Evolutionary conservation across 2,113 vertebrate genomes (phyloP).

Genomic region (Aramus guarauna): DNA sequence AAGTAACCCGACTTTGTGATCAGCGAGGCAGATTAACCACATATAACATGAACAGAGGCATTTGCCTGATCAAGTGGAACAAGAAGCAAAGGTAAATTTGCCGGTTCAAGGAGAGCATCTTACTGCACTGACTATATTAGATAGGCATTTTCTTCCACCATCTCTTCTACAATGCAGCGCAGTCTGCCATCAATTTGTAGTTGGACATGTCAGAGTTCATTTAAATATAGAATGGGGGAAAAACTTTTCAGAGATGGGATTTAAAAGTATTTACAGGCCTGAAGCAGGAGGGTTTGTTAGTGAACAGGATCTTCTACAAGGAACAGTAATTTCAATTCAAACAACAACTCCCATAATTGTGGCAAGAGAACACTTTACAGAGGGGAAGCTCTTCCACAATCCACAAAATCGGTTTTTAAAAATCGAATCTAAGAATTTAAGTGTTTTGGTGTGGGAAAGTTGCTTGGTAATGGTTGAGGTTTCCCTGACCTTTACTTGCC

Average conservation of each 20-base stretch:
- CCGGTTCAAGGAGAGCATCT: background rate
- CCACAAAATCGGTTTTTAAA: background rate
- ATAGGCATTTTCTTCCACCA: background rate
- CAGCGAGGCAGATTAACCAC: background rate
- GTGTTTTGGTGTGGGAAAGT: background rate
- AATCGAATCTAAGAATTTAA: background rate
- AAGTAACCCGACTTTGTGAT: background rate
- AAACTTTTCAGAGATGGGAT: background rate
- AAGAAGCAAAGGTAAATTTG: background rate
- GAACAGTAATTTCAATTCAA: background rate
- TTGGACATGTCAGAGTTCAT: conserved; percentile 12
- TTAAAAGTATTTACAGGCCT: background rate
- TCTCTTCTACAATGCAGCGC: background rate
- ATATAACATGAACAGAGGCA: background rate
- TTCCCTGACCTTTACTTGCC: background rate
- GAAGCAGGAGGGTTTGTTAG: background rate
- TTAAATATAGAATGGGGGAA: background rate
- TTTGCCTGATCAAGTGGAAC: background rate
- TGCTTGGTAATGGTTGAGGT: background rate
- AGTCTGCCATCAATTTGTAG: background rate
- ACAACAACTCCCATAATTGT: background rate
- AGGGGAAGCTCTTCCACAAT: background rate
- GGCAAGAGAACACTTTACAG: background rate
- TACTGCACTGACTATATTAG: background rate
- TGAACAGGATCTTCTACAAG: background rate